phyloP scores from a whole-genome alignment of 2,888 invertebrate species.

The Luperina testacea region DNA sequence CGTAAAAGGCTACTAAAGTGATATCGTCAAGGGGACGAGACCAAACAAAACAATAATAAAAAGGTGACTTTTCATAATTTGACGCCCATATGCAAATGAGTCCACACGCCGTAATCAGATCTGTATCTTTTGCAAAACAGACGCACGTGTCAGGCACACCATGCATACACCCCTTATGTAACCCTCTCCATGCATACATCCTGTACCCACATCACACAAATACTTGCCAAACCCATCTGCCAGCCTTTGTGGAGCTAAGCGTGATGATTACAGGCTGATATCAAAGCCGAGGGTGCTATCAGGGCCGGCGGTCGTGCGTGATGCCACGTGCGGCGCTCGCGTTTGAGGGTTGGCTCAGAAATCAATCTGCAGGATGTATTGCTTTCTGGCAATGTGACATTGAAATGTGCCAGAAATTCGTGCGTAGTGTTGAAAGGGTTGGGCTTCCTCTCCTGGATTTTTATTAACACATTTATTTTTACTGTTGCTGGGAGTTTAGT shows the following conservation, averaged over 20 bases:
- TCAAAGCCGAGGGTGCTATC: slow-evolving; percentile 52
- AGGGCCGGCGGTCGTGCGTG: slow-evolving; percentile 51
- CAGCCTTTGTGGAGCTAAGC: slow-evolving; percentile 48
- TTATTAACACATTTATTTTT: slow-evolving; percentile 2
- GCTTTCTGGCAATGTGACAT: slow-evolving; percentile 41
- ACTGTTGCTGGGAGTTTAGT: background rate
- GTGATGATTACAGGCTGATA: slow-evolving; percentile 50
- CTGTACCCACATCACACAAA: slow-evolving; percentile 23
- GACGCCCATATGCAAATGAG: slow-evolving; percentile 11
- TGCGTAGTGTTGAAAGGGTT: slow-evolving; percentile 21
- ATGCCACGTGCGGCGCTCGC: slow-evolving; percentile 33
- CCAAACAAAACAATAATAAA: slow-evolving; percentile 4
- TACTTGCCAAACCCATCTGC: slow-evolving; percentile 33
- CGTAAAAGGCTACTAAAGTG: background rate
- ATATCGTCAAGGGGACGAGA: background rate
- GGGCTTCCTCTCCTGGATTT: background rate
- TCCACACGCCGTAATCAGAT: background rate
- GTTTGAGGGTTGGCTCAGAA: slow-evolving; percentile 28
- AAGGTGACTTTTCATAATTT: background rate
- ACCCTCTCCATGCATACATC: slow-evolving; percentile 15
- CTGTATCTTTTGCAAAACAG: slow-evolving; percentile 7
- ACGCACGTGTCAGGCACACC: background rate
- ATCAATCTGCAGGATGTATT: slow-evolving; percentile 55
- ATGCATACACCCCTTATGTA: slow-evolving; percentile 1
- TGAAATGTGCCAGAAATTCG: slow-evolving; percentile 46